A percentile compares a stretch with the other conserved stretches of the same genome.
phyloP scores from a whole-genome alignment of 1,140 invertebrate species.

The Drosophila asahinai region DNA sequence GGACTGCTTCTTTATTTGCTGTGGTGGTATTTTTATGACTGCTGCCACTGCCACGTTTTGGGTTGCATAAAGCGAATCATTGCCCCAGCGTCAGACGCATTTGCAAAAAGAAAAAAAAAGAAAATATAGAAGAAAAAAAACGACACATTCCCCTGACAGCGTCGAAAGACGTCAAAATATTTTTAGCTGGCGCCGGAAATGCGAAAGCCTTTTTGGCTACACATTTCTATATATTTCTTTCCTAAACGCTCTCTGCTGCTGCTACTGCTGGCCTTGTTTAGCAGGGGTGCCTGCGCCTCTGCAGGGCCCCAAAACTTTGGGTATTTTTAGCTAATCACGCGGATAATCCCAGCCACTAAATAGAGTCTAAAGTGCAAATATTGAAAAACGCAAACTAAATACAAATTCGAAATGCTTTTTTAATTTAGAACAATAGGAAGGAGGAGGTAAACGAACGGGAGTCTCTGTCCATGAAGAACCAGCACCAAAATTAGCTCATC shows the following conservation, averaged over 20 bases:
- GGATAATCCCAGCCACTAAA: slow-evolving; percentile 61
- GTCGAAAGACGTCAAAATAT: slow-evolving; percentile 73
- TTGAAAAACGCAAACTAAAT: slow-evolving; percentile 9
- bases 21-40: slow-evolving; percentile 40
- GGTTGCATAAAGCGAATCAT: slow-evolving; percentile 47
- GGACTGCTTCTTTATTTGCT: slow-evolving; percentile 56
- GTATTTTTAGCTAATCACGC: slow-evolving; percentile 75
- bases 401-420: slow-evolving; percentile 6
- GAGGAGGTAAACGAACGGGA: slow-evolving; percentile 12
- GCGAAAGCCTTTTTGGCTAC: slow-evolving; percentile 62
- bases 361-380: slow-evolving; percentile 23
- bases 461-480: background rate
- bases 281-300: slow-evolving; percentile 7
- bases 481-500: slow-evolving; percentile 12
- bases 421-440: background rate
- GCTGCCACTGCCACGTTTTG: slow-evolving; percentile 40
- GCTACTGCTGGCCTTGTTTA: slow-evolving; percentile 11
- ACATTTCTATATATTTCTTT: slow-evolving; percentile 22
- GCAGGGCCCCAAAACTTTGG: slow-evolving; percentile 11
- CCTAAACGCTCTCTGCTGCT: slow-evolving; percentile 24
- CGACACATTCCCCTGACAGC: slow-evolving; percentile 31
- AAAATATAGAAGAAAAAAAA: slow-evolving; percentile 11
- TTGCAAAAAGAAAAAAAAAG: slow-evolving; percentile 50
- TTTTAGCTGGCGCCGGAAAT: slow-evolving; percentile 80
- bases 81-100: slow-evolving; percentile 47